Conservation (phyloP, 2,888 invertebrate genomes). For the Cantharis rustica region DNA sequence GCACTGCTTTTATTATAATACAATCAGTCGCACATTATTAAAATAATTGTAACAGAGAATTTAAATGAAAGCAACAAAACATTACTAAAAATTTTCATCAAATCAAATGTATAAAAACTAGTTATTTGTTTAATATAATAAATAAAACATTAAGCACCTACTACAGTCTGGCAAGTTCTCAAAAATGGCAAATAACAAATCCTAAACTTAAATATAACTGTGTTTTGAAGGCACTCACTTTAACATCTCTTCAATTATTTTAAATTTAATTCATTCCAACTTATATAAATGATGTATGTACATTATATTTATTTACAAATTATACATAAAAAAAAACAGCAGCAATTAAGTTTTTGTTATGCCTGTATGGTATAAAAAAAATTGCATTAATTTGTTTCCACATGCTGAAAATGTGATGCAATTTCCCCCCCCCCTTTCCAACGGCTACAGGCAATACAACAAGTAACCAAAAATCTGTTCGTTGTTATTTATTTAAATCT, state of each 20-base stretch:
- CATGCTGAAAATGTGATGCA: too few species aligned
- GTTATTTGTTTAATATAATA: not conserved
- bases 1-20: not conserved
- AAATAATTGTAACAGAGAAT: not conserved
- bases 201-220: not conserved
- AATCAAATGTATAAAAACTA: not conserved
- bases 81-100: not conserved
- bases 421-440: too few species aligned
- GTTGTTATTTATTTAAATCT: not conserved
- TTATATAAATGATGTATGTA: not conserved
- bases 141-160: constrained; percentile 19
- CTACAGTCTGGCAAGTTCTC: constrained; percentile 26
- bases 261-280: not conserved
- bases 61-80: not conserved
- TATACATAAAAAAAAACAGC: not conserved
- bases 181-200: constrained; percentile 22
- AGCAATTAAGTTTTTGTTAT: not conserved
- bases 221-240: constrained; percentile 22
- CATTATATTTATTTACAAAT: not conserved
- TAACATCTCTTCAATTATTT: not conserved
- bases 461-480: not conserved
- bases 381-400: not conserved
- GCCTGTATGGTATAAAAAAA: not conserved
- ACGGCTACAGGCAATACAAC: not conserved
- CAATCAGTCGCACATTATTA: not conserved